phyloP scores from a whole-genome alignment of 2,888 invertebrate genomes.

The Pharmacophagus antenor region DNA sequence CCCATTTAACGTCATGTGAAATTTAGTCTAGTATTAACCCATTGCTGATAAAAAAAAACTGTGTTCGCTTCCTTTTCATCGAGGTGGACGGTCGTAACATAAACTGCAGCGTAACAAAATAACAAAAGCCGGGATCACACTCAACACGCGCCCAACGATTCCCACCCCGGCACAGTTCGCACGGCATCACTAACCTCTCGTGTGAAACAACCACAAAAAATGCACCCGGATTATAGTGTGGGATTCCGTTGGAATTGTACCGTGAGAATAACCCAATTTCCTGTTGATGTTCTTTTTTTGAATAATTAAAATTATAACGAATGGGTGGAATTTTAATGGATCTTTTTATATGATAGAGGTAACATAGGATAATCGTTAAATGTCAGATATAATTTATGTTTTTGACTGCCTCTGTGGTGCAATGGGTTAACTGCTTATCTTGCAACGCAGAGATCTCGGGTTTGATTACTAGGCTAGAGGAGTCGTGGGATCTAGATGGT shows the following conservation, averaged over 20 bases:
- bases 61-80: too few relatives aligned
- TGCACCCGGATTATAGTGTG: not conserved
- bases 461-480: too few relatives aligned
- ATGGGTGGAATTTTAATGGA: not conserved
- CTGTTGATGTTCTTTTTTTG: not conserved
- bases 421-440: too few relatives aligned
- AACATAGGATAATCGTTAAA: too few relatives aligned
- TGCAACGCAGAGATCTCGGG: too few relatives aligned
- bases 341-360: not conserved
- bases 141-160: constrained; percentile 1
- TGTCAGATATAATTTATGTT: too few relatives aligned
- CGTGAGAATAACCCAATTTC: constrained; percentile 5
- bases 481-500: too few relatives aligned
- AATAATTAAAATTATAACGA: not conserved
- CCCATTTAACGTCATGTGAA: too few relatives aligned
- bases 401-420: too few relatives aligned
- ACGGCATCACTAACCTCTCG: not conserved
- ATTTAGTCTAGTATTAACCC: too few relatives aligned
- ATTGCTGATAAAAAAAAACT: too few relatives aligned
- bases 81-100: not conserved
- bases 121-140: not conserved
- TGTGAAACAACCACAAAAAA: constrained; percentile 5
- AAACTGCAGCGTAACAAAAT: not conserved
- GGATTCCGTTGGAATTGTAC: constrained; percentile 4
- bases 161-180: constrained; percentile 6